A percentile compares a stretch with the other conserved stretches of the same genome.
These are phyloP conservation scores for Drosophila obscura DNA, from an alignment of 1,140 invertebrate species.

Conservation along the genomic window DNA sequence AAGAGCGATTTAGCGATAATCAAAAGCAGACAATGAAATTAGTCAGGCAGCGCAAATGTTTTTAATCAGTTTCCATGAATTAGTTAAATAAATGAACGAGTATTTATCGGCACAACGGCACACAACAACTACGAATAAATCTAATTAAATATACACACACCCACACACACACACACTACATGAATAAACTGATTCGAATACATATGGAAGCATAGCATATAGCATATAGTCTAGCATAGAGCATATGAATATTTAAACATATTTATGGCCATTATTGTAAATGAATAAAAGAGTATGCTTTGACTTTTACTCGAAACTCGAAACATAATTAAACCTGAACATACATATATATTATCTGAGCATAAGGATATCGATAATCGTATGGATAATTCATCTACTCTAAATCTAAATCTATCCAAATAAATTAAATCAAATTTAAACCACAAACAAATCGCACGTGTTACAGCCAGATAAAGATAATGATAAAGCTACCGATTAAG, in stretches of 20 bases:
- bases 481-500: no score
- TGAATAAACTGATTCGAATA: constrained; percentile 41
- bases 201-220: constrained; percentile 51
- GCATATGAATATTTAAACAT: constrained; percentile 45
- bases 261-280: constrained; percentile 49
- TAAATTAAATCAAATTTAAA: constrained; percentile 72
- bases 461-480: constrained; percentile 61
- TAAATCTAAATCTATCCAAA: constrained; percentile 66
- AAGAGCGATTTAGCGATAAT: constrained; percentile 71
- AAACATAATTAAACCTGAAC: constrained; percentile 56
- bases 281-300: constrained; percentile 55
- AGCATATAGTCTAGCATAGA: constrained; percentile 37
- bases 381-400: constrained; percentile 46
- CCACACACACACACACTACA: constrained; percentile 12
- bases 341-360: constrained; percentile 38
- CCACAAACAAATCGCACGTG: constrained; percentile 66
- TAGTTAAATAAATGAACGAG: constrained; percentile 72
- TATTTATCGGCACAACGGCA: constrained; percentile 44
- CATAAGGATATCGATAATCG: constrained; percentile 52
- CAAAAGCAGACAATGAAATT: constrained; percentile 76
- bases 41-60: constrained; percentile 61
- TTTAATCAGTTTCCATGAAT: constrained; percentile 62
- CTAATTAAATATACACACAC: constrained; percentile 33
- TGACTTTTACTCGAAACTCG: constrained; percentile 42
- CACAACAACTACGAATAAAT: constrained; percentile 42